phyloP scores from a whole-genome alignment of 2,797 vertebrate genomes.

The Cossypha niveicapilla region DNA sequence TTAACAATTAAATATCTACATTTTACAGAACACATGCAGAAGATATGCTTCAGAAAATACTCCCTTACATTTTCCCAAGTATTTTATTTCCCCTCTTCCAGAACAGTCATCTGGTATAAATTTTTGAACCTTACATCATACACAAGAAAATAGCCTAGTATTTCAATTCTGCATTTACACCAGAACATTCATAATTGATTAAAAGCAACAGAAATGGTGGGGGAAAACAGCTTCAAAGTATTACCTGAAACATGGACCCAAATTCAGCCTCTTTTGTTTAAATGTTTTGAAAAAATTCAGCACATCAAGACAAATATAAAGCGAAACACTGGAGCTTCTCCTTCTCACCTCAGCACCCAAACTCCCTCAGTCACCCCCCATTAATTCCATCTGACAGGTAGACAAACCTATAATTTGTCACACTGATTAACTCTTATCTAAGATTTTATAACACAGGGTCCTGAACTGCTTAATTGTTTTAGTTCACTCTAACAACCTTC shows the following conservation, averaged over 20 bases:
- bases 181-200: background rate
- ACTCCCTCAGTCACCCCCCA: background rate
- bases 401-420: background rate
- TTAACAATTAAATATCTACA: background rate
- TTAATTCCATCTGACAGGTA: background rate
- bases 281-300: background rate
- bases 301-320: background rate
- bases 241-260: background rate
- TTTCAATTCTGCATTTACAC: background rate
- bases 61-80: background rate
- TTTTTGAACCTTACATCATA: background rate
- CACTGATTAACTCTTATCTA: background rate
- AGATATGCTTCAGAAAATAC: background rate
- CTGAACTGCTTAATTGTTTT: background rate
- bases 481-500: background rate
- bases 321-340: background rate
- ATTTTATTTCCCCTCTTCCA: background rate
- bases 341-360: background rate
- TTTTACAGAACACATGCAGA: background rate
- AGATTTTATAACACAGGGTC: background rate
- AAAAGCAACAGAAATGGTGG: background rate
- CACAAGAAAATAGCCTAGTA: background rate
- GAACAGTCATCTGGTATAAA: background rate
- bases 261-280: background rate
- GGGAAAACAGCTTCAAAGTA: background rate